Conservation (phyloP, 2,888 invertebrate species). For the Fissipunctia ypsillon region DNA sequence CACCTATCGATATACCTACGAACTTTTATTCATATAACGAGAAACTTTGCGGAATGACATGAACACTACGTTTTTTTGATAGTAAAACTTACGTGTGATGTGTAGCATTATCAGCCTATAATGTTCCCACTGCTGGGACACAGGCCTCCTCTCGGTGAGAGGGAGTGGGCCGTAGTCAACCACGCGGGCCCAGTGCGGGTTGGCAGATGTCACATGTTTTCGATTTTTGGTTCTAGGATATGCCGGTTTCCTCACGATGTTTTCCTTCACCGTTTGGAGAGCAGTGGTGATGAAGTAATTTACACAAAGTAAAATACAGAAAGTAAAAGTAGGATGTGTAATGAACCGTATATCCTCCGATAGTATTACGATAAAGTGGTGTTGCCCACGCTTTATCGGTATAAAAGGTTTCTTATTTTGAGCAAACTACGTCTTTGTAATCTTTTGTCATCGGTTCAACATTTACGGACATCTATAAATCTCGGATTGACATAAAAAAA, state of each 20-base stretch:
- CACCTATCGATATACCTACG: accelerated
- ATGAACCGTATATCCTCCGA: constrained; percentile 22
- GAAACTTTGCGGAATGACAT: background rate
- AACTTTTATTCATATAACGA: background rate
- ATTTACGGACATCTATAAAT: constrained; percentile 23
- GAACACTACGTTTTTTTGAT: background rate
- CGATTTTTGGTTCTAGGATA: no score
- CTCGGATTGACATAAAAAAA: background rate
- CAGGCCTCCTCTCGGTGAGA: no score
- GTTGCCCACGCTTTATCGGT: background rate
- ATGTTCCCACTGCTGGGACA: no score
- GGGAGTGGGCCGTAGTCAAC: no score
- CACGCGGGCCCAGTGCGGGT: no score
- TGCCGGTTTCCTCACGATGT: no score
- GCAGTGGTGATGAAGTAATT: no score
- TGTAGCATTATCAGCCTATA: no score
- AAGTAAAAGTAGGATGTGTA: no score
- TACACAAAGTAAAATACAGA: no score
- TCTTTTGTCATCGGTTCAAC: constrained; percentile 14
- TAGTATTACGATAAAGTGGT: constrained; percentile 33
- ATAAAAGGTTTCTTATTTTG: constrained; percentile 18
- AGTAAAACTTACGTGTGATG: constrained; percentile 7
- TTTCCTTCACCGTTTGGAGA: no score
- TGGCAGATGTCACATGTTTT: no score
- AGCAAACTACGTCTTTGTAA: constrained; percentile 15